phyloP scores from a whole-genome alignment of 2,888 invertebrate species.

The Epicampocera succincta region DNA sequence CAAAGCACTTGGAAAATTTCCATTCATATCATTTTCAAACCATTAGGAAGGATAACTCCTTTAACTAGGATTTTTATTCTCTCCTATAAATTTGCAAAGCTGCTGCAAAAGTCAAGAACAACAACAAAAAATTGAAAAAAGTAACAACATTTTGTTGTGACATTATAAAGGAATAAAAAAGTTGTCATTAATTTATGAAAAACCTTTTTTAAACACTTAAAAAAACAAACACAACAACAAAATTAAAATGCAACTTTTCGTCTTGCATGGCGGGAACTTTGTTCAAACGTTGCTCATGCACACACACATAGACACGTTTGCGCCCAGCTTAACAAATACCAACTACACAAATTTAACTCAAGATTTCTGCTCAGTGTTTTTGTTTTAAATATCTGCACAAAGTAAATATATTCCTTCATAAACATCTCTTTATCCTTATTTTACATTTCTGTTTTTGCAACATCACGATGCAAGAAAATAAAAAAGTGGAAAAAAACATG shows the following conservation, averaged over 20 bases:
- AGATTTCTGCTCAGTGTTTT: slow-evolving; percentile 22
- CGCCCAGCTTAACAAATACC: background rate
- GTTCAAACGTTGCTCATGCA: too few species aligned
- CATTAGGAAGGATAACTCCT: slow-evolving; percentile 24
- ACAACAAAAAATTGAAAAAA: slow-evolving; percentile 11
- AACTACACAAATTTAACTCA: background rate
- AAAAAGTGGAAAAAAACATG: slow-evolving; percentile 29
- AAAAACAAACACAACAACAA: background rate
- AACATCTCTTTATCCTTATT: slow-evolving; percentile 49
- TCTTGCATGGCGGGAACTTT: too few species aligned
- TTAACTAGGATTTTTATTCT: background rate
- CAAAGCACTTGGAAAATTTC: slow-evolving; percentile 28
- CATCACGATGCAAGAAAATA: slow-evolving; percentile 13
- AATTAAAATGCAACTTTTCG: too few species aligned
- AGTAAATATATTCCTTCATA: slow-evolving; percentile 14
- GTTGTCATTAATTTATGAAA: slow-evolving; percentile 22
- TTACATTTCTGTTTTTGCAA: slow-evolving; percentile 38
- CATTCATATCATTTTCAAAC: slow-evolving; percentile 35
- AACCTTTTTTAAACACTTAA: background rate
- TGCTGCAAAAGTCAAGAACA: background rate
- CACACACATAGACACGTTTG: too few species aligned
- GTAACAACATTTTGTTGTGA: slow-evolving; percentile 38
- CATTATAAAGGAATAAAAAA: slow-evolving; percentile 3
- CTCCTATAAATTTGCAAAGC: slow-evolving; percentile 1
- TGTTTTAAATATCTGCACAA: background rate